A percentile compares a stretch with the other conserved stretches of the same genome.
Evolutionary conservation across 1,140 invertebrate species (phyloP).

Genomic region (Lepidurus packardi): DNA sequence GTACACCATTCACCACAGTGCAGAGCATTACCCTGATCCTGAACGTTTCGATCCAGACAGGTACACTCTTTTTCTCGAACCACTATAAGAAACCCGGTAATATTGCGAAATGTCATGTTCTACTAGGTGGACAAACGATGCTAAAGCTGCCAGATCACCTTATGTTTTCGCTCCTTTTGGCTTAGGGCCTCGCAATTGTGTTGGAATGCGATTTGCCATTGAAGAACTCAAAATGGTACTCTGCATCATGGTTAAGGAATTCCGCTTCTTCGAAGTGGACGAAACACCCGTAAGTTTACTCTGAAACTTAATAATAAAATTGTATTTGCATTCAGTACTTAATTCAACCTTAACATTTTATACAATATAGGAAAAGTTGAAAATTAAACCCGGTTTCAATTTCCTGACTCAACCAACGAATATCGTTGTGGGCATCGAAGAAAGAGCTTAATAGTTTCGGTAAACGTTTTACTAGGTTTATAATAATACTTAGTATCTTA

Average conservation of each 20-base stretch:
- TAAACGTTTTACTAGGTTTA: too few species aligned
- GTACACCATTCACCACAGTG: slow-evolving; percentile 57
- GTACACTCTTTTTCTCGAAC: slow-evolving; percentile 41
- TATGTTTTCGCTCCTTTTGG: slow-evolving; percentile 55
- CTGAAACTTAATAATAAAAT: not conserved
- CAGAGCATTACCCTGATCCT: slow-evolving; percentile 54
- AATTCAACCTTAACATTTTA: not conserved
- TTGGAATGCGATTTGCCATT: slow-evolving; percentile 49
- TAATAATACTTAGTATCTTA: too few species aligned
- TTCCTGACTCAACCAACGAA: slow-evolving; percentile 3
- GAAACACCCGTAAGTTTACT: slow-evolving; percentile 25
- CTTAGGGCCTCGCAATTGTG: slow-evolving; percentile 52
- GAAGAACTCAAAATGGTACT: slow-evolving; percentile 40
- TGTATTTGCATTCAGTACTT: not conserved
- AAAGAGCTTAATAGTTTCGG: not conserved
- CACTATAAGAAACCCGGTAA: too few species aligned
- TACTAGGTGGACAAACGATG: slow-evolving; percentile 38
- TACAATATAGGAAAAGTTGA: not conserved
- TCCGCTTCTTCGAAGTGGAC: slow-evolving; percentile 27
- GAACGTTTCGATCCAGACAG: slow-evolving; percentile 57
- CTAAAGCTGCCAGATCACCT: slow-evolving; percentile 44
- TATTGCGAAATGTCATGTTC: not conserved
- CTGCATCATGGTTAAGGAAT: slow-evolving; percentile 29
- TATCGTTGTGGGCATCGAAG: slow-evolving; percentile 12
- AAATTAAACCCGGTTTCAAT: slow-evolving; percentile 12